These are phyloP conservation scores for Elmis aenea DNA, from an alignment of 2,888 invertebrate species.

Conservation along the genomic window DNA sequence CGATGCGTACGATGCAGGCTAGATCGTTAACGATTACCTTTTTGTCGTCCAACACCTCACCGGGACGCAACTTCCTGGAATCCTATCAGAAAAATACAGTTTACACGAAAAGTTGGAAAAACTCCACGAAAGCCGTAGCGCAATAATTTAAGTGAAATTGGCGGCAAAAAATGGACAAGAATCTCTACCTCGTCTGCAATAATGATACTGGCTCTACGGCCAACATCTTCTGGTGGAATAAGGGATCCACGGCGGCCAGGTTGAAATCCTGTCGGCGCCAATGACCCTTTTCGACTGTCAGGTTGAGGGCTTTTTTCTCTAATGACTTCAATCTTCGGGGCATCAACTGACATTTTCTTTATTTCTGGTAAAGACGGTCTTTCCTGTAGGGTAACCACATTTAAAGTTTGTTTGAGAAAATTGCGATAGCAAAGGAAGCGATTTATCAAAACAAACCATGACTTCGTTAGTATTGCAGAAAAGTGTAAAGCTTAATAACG, in stretches of 20 bases:
- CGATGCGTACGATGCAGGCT: conserved; percentile 23
- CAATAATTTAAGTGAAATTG: neutral
- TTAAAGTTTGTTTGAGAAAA: neutral
- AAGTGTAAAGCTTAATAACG: no score
- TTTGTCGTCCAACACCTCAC: conserved; percentile 89
- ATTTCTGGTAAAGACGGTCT: conserved; percentile 37
- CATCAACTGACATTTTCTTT: conserved; percentile 55
- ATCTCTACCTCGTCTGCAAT: conserved; percentile 89
- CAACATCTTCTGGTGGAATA: conserved; percentile 82
- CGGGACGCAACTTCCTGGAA: conserved; percentile 88
- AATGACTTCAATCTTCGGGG: conserved; percentile 84
- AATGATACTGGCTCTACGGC: conserved; percentile 82
- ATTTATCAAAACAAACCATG: no score
- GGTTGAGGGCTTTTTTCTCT: conserved; percentile 67
- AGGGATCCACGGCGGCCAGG: conserved; percentile 76
- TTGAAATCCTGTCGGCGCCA: conserved; percentile 41
- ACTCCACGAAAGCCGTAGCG: neutral
- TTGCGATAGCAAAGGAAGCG: neutral
- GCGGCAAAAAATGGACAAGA: conserved; percentile 2
- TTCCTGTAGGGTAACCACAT: conserved; percentile 27
- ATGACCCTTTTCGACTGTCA: conserved; percentile 68
- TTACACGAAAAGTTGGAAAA: neutral
- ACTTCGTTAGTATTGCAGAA: conserved; percentile 1
- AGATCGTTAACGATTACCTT: conserved; percentile 64
- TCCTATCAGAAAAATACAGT: conserved; percentile 53